Base-by-base conservation (phyloP, 2,888 invertebrate species). In the Chorisops tibialis region DNA sequence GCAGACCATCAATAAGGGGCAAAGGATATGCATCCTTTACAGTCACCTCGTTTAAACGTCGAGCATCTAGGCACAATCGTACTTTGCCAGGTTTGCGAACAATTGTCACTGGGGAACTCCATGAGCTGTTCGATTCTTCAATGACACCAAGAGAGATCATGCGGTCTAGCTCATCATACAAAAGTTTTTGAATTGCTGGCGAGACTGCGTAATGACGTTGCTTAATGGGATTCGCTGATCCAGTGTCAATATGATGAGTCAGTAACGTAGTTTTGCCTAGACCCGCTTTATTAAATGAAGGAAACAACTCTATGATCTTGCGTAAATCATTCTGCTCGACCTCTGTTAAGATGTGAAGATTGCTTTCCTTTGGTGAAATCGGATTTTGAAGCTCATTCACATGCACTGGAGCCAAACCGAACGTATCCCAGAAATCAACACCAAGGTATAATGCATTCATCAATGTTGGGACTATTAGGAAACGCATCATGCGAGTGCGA, bases 141-240 rank as follows among this genome's bases (percentile, higher is more conserved):
- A 75, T 68, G 0, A 74, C 68, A 2, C 67, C 70, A 1, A 67
- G 47, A 3, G 30, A 52, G 1, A 74, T 22, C 73, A 74, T 74
- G 2, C 69, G 50, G 37, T 73, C 71, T 1, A 74, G 66, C 61
- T 74, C 72, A 6, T 63, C 64, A 41, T 66, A 65, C 5, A 66
- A 14, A 11, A 66, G 24, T 12, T 62, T 63, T 39, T 68, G 67
- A 7, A 66, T 58, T 2, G 60, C 63, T 3, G 66, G 67, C 2
- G 67, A 68, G 2, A 68, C 61, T 0, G 68, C 64, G 59, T 65
- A 69, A 39, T 67, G 64, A 1, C 66, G 58, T 24, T 66, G 63
- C 43, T 67, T 68, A 12, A 65, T 59, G 2, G 66, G 65, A 5
- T 39, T 41, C 2, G 65, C 52, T 5, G 59, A 63, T 7, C 66